Conservation (phyloP, 2,797 vertebrate species). For the Hapalemur alaotrensis region DNA sequence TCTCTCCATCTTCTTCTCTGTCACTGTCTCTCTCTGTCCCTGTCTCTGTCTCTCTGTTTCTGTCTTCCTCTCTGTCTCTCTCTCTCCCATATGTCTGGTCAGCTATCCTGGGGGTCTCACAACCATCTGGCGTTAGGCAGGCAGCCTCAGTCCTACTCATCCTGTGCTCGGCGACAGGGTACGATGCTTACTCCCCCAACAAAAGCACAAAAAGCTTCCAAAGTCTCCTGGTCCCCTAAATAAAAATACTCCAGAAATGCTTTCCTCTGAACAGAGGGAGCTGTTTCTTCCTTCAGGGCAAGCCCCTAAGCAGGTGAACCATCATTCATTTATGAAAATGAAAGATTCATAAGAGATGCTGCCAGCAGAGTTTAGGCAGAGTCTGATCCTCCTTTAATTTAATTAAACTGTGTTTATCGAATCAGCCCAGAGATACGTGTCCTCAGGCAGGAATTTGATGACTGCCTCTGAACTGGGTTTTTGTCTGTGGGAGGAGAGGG, state of each 20-base stretch:
- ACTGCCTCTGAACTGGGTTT: not conserved
- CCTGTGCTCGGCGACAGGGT: not conserved
- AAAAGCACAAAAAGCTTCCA: not conserved
- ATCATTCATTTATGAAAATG: slow-evolving; percentile 67
- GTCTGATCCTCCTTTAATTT: slow-evolving; percentile 71
- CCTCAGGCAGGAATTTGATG: slow-evolving; percentile 68
- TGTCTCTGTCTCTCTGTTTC: not conserved
- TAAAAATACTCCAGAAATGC: not conserved
- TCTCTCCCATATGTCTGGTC: not conserved
- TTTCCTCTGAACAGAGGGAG: not conserved
- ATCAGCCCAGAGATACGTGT: slow-evolving; percentile 56
- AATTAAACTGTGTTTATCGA: slow-evolving; percentile 76
- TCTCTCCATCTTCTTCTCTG: not conserved
- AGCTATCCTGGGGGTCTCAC: not conserved
- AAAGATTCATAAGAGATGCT: slow-evolving; percentile 59
- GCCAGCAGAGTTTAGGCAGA: slow-evolving; percentile 52
- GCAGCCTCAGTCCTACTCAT: not conserved
- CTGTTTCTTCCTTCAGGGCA: not conserved
- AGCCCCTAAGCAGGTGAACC: not conserved
- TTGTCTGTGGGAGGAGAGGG: not conserved
- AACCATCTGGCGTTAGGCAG: not conserved
- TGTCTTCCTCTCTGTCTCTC: not conserved
- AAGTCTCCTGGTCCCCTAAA: not conserved
- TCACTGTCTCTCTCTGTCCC: not conserved
- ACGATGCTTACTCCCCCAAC: not conserved